Conservation (phyloP, 2,113 vertebrate genomes). For the Candoia aspera region DNA sequence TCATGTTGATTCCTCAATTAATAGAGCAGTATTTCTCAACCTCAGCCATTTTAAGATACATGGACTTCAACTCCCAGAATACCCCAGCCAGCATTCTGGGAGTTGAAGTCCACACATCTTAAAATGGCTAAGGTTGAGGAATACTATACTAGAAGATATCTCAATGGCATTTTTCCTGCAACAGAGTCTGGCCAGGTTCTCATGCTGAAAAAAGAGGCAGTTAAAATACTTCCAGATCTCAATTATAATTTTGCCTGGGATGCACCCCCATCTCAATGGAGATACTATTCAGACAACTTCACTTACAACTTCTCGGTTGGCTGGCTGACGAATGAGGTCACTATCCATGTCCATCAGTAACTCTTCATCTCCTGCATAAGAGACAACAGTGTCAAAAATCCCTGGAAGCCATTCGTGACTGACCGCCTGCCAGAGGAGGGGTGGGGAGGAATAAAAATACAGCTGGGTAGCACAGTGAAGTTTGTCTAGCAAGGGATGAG, state of each 20-base stretch:
- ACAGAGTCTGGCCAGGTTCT: background rate
- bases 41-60: no score
- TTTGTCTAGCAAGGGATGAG: background rate
- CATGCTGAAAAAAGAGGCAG: background rate
- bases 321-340: slow-evolving; percentile 79
- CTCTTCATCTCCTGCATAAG: slow-evolving; percentile 76
- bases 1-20: background rate
- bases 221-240: background rate
- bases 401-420: background rate
- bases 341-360: slow-evolving; percentile 79
- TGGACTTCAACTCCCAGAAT: no score
- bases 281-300: background rate
- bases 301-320: slow-evolving; percentile 85
- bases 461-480: no score
- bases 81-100: no score
- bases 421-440: background rate
- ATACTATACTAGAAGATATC: background rate
- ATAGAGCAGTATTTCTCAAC: background rate
- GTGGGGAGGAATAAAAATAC: background rate
- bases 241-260: background rate
- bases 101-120: no score
- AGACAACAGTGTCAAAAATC: slow-evolving; percentile 39
- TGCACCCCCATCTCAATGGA: background rate
- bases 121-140: no score
- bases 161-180: background rate